Conservation (phyloP, 1,140 invertebrate genomes). For the Leptinotarsa undecemlineata region DNA sequence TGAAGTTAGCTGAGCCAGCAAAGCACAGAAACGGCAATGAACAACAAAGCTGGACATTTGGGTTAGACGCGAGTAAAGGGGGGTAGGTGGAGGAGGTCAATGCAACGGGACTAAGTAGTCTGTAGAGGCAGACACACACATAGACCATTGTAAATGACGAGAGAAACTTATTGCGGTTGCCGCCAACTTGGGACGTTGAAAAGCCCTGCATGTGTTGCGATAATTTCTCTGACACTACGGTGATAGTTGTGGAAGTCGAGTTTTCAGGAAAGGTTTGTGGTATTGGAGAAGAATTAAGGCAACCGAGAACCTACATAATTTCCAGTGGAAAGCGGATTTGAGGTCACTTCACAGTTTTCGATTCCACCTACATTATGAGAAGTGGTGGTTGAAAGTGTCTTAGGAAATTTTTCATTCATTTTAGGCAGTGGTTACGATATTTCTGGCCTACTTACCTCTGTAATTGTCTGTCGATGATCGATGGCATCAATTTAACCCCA, state of each 20-base stretch:
- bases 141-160: conserved; percentile 17
- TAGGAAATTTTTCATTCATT: too few species aligned
- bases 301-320: too few species aligned
- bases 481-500: too few species aligned
- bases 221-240: conserved; percentile 7
- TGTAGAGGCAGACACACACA: conserved; percentile 4
- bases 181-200: conserved; percentile 7
- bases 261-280: too few species aligned
- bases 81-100: background rate
- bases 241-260: background rate
- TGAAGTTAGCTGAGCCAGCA: conserved; percentile 4
- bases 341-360: too few species aligned
- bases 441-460: too few species aligned
- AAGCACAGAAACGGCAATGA: conserved; percentile 4
- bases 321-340: too few species aligned
- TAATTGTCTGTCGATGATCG: too few species aligned
- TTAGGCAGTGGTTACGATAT: too few species aligned
- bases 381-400: too few species aligned
- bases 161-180: conserved; percentile 21
- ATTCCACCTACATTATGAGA: too few species aligned
- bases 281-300: too few species aligned
- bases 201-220: conserved; percentile 18
- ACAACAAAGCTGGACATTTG: conserved; percentile 4
- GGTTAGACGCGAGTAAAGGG: background rate
- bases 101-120: conserved; percentile 8